A percentile compares a stretch with the other conserved stretches of the same genome.
phyloP scores from a whole-genome alignment of 2,113 vertebrate species.

The Lophura nycthemera region DNA sequence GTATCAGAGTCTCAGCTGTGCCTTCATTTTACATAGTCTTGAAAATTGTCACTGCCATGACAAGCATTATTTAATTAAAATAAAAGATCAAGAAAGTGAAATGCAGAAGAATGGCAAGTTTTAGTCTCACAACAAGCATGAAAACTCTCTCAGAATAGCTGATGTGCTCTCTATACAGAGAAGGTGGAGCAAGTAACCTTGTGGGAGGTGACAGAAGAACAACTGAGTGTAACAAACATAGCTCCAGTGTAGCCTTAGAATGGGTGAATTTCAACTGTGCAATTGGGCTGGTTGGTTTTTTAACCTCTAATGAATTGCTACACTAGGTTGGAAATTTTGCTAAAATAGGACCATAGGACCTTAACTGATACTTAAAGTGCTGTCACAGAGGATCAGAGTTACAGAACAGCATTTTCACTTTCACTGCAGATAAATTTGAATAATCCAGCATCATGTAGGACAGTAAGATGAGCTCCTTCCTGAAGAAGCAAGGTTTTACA shows the following conservation, averaged over 20 bases:
- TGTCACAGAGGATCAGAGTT: neutral
- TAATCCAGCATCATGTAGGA: neutral
- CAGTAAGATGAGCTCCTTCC: neutral
- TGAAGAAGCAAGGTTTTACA: neutral
- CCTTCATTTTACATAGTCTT: rapidly evolving
- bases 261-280: neutral
- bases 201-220: neutral
- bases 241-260: neutral
- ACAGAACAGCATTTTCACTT: neutral
- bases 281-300: neutral
- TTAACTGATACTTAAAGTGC: neutral
- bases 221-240: neutral
- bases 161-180: neutral
- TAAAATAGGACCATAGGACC: neutral
- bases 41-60: neutral
- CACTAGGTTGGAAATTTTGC: neutral
- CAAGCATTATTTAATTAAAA: neutral
- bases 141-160: neutral
- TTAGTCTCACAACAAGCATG: neutral
- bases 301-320: neutral
- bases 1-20: neutral
- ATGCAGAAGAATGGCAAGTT: neutral
- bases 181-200: neutral
- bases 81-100: neutral
- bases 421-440: neutral